Conservation (phyloP, 2,888 invertebrate genomes). For the Stenodera caucasica region DNA sequence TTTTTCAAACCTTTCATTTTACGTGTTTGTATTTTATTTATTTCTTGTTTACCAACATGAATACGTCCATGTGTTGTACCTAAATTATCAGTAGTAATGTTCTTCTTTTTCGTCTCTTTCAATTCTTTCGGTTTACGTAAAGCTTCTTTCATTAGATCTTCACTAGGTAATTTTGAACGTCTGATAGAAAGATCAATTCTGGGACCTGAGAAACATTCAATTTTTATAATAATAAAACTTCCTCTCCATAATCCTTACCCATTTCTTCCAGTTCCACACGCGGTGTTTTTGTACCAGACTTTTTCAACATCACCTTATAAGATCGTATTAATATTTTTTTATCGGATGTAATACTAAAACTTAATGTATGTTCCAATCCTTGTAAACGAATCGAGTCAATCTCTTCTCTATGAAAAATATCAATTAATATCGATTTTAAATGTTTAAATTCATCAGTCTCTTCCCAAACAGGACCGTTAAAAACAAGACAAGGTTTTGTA, state of each 20-base stretch:
- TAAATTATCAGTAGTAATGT: conserved; percentile 82
- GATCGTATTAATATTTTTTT: conserved; percentile 78
- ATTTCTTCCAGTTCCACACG: conserved; percentile 92
- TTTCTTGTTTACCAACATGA: conserved; percentile 89
- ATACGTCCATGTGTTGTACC: conserved; percentile 90
- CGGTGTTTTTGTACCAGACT: conserved; percentile 86
- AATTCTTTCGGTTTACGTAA: conserved; percentile 78
- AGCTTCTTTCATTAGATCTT: conserved; percentile 83
- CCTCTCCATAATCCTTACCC: no score
- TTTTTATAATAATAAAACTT: no score
- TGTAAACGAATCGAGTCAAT: conserved; percentile 82
- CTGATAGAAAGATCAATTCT: conserved; percentile 83
- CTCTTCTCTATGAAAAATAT: conserved; percentile 88
- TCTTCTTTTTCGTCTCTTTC: conserved; percentile 85
- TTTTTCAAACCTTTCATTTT: conserved; percentile 89
- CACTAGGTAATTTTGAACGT: conserved; percentile 85
- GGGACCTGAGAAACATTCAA: conserved; percentile 68
- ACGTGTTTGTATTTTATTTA: conserved; percentile 81
- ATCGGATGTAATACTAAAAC: conserved; percentile 81
- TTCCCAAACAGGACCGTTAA: conserved; percentile 91
- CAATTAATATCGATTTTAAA: conserved; percentile 84
- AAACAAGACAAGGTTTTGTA: conserved; percentile 87
- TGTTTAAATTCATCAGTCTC: conserved; percentile 77
- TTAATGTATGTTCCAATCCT: conserved; percentile 91
- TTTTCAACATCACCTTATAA: conserved; percentile 81